Evolutionary conservation across 2,888 invertebrate species (phyloP).

Genomic region (Ctena decussata): DNA sequence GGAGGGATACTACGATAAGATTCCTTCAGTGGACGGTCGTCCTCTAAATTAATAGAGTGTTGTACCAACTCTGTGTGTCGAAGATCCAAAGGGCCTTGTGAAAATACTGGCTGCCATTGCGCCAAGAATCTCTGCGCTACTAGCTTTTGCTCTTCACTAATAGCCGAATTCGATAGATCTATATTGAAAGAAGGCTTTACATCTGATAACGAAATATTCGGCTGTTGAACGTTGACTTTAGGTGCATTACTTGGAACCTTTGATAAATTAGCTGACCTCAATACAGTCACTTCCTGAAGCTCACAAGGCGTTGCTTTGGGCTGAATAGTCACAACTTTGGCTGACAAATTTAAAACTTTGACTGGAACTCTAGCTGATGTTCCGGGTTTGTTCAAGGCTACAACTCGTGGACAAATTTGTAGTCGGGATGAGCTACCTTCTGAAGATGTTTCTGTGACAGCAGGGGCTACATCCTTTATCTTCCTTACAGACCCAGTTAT

Average conservation of each 20-base stretch:
- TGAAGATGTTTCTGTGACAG: slow-evolving; percentile 20
- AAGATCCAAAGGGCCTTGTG: background rate
- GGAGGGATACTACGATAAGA: background rate
- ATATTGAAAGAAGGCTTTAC: background rate
- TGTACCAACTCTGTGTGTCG: background rate
- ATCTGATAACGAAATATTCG: background rate
- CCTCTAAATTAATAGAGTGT: background rate
- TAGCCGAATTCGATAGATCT: background rate
- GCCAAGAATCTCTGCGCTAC: background rate
- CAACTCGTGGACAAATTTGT: no score
- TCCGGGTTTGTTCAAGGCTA: no score
- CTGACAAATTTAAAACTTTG: no score
- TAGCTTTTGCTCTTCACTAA: background rate
- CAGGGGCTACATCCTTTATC: background rate
- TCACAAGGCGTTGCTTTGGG: no score
- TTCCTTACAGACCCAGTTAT: slow-evolving; percentile 32
- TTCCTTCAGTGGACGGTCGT: background rate
- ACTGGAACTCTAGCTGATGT: no score
- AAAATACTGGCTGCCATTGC: background rate
- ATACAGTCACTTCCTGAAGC: no score
- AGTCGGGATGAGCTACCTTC: background rate
- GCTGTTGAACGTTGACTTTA: background rate
- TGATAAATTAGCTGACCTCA: no score
- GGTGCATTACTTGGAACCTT: background rate
- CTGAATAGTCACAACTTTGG: no score